Evolutionary conservation across 35 echinoderm and acorn worm genomes (phyloP), one percentile per base, ranked within the genome.

Genomic region (Ophioderma brevispina): DNA sequence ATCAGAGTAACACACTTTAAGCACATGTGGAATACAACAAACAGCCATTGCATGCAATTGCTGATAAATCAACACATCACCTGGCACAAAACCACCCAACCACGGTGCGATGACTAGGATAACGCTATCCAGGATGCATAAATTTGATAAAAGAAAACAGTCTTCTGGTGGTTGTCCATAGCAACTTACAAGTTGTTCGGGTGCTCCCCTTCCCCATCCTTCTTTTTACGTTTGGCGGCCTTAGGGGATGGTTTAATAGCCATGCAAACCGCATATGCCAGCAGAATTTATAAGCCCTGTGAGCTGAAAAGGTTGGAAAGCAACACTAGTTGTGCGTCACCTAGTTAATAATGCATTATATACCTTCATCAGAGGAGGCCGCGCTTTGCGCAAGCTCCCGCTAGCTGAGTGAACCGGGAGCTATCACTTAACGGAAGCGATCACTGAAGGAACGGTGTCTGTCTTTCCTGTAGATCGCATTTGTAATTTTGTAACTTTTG

Each of bases 131-230:
- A 52, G 8, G 59, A 25, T 70, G 59, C 59, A 70, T 2, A 25
- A 25, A 25, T 18, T 18, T 70, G 17, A 15, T 3, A 2, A 1
- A 6, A 8, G 23, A 30, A 6, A 30, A 70, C 23, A 25, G 59
- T 25, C n/a, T 70, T 25, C 2, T 3, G 4, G 5, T 25, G 59
- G 10, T 8, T 25, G 5, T 70, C 41, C 17, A 70, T 18, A 3
- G 59, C 5, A 70, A 70, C 59, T 70, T 70, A 70, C 59, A 70
- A 18, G 59, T 70, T n/a, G 59, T 25, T 70, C n/a, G 59, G 10
- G 28, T 70, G 59, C 59, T 70, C 59, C 59, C 59, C 59, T 70
- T 70, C 59, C 59, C 59, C 59, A 70, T 70, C 59, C 59, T 70
- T 70, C 59, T 70, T 70, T 70, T 70, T 70, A 70, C 59, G 59